phyloP scores from a whole-genome alignment of 2,888 invertebrate species.

The Notodonta ziczac region DNA sequence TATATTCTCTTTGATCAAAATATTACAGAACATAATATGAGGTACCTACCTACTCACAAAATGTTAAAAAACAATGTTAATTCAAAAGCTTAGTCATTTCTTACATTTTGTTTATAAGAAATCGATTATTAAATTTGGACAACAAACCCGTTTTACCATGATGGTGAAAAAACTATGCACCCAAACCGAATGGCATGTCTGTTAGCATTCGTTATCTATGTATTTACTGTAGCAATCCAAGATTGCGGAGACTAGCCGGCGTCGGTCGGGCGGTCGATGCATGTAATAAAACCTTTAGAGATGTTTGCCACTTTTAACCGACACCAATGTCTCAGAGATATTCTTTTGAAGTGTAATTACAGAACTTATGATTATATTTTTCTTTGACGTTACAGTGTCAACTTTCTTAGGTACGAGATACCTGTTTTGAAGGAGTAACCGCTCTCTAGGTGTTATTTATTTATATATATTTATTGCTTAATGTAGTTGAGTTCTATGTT shows the following conservation, averaged over 20 bases:
- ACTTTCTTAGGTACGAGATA: conserved; percentile 7
- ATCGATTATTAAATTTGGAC: too few relatives aligned
- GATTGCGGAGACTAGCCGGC: conserved; percentile 76
- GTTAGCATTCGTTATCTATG: conserved; percentile 52
- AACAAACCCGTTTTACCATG: not conserved
- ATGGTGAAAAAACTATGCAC: not conserved
- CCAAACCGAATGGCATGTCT: conserved; percentile 46
- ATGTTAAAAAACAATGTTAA: too few relatives aligned
- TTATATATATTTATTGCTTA: not conserved
- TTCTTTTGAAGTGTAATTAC: conserved; percentile 30
- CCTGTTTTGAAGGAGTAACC: conserved; percentile 7
- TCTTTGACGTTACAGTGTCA: conserved; percentile 4
- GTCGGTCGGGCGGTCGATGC: conserved; percentile 73
- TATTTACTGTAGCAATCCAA: conserved; percentile 65
- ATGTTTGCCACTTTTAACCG: conserved; percentile 31
- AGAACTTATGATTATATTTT: conserved; percentile 21
- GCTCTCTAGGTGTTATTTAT: not conserved
- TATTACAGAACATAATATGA: too few relatives aligned
- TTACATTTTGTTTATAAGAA: too few relatives aligned
- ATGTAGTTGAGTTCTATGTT: not conserved
- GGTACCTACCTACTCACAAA: too few relatives aligned
- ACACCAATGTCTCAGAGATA: conserved; percentile 30
- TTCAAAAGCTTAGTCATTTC: too few relatives aligned
- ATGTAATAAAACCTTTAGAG: conserved; percentile 51
- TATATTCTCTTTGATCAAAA: too few relatives aligned